These are phyloP conservation scores for Accipiter virgatus DNA, from an alignment of 2,113 vertebrate species.

Conservation along the genomic window DNA sequence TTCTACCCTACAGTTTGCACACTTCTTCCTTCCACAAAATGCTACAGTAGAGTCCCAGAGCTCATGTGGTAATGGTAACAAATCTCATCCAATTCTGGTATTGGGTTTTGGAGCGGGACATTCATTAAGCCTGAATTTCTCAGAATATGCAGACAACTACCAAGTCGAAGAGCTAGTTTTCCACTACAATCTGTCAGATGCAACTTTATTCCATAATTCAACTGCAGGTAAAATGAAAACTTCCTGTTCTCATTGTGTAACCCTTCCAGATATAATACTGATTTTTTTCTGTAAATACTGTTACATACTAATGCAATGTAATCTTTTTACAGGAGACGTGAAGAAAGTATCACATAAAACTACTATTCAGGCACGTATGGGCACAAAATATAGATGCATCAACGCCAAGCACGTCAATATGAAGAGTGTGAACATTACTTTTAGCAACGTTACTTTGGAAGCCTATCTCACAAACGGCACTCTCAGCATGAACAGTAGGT, in stretches of 20 bases:
- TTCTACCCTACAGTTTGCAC: conserved; percentile 58
- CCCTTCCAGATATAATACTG: background rate
- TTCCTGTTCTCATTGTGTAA: background rate
- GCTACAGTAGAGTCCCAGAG: conserved; percentile 71
- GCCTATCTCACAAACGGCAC: conserved; percentile 80
- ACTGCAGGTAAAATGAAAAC: conserved; percentile 72
- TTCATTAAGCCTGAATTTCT: conserved; percentile 77
- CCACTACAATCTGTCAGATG: conserved; percentile 85
- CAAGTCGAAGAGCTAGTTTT: conserved; percentile 74
- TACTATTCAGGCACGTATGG: conserved; percentile 76
- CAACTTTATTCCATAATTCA: conserved; percentile 75
- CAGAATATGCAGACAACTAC: conserved; percentile 70
- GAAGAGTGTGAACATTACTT: conserved; percentile 60
- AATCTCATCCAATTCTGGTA: conserved; percentile 59
- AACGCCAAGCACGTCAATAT: conserved; percentile 59
- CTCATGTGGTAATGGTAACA: conserved; percentile 70
- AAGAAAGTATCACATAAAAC: background rate
- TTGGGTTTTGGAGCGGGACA: conserved; percentile 79
- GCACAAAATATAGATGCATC: conserved; percentile 83
- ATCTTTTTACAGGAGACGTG: conserved; percentile 3
- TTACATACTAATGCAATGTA: background rate
- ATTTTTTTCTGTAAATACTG: background rate
- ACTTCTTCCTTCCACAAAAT: conserved; percentile 72
- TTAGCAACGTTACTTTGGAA: conserved; percentile 80
- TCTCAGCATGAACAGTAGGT: conserved; percentile 81